phyloP scores from a whole-genome alignment of 2,888 invertebrate genomes.

The Anoncus sp. region DNA sequence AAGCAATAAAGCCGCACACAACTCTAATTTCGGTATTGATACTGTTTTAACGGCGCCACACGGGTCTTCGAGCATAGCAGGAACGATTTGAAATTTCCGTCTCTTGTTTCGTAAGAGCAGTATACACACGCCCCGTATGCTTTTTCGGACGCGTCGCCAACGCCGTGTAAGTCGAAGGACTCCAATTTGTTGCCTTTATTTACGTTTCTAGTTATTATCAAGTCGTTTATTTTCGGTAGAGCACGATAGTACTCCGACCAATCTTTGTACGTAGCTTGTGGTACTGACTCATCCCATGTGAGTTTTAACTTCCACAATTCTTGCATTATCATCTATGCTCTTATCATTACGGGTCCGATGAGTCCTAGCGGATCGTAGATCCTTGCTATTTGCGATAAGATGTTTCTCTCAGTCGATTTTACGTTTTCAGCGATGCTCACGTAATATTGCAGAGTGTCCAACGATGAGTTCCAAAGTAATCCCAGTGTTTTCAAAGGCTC shows the following conservation, averaged over 20 bases:
- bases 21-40: slow-evolving; percentile 56
- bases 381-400: slow-evolving; percentile 56
- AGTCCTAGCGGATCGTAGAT: slow-evolving; percentile 63
- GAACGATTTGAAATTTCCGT: slow-evolving; percentile 24
- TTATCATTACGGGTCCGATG: slow-evolving; percentile 53
- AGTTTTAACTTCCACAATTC: slow-evolving; percentile 16
- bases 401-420: slow-evolving; percentile 31
- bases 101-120: too few relatives aligned
- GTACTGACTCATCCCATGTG: slow-evolving; percentile 11
- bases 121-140: slow-evolving; percentile 46
- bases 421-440: slow-evolving; percentile 7
- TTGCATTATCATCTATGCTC: slow-evolving; percentile 43
- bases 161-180: slow-evolving; percentile 30
- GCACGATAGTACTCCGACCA: slow-evolving; percentile 34
- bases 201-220: slow-evolving; percentile 23
- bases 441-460: slow-evolving; percentile 50
- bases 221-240: slow-evolving; percentile 13
- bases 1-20: slow-evolving; percentile 57
- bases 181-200: slow-evolving; percentile 18
- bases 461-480: slow-evolving; percentile 56
- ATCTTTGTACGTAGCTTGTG: neutral
- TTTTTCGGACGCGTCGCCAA: slow-evolving; percentile 41
- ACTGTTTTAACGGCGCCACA: slow-evolving; percentile 54
- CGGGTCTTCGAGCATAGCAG: slow-evolving; percentile 51
- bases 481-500: slow-evolving; percentile 57